phyloP scores from a whole-genome alignment of 2,113 vertebrate genomes.

The Pyrgilauda ruficollis region DNA sequence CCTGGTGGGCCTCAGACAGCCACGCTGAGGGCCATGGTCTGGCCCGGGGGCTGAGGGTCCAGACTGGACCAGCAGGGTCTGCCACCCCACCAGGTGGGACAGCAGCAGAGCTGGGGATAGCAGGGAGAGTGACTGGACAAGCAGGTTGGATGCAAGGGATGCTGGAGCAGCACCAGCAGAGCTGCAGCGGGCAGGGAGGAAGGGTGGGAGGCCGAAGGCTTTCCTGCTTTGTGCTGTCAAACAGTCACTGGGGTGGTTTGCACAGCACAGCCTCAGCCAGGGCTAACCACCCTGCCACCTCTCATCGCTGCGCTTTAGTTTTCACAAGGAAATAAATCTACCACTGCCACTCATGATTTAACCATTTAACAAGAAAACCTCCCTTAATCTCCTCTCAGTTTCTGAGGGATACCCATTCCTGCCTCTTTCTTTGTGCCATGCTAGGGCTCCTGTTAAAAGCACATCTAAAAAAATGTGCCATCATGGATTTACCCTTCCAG shows the following conservation, averaged over 20 bases:
- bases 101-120: neutral
- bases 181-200: neutral
- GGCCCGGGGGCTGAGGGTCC: neutral
- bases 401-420: neutral
- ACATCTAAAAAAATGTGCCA: neutral
- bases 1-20: neutral
- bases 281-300: neutral
- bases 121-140: neutral
- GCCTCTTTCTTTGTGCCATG: neutral
- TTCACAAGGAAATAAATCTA: neutral
- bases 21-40: neutral
- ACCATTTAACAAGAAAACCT: neutral
- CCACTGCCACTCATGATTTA: neutral
- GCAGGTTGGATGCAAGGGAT: neutral
- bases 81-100: rapidly evolving
- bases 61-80: neutral
- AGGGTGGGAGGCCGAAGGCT: neutral
- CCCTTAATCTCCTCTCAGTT: neutral
- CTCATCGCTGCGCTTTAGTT: neutral
- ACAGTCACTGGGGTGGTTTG: neutral
- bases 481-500: neutral
- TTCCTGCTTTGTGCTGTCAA: neutral
- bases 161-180: neutral
- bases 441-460: neutral
- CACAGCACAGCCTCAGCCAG: rapidly evolving